Evolutionary conservation across 2,113 vertebrate species (phyloP).

Genomic region (Pagrus major): DNA sequence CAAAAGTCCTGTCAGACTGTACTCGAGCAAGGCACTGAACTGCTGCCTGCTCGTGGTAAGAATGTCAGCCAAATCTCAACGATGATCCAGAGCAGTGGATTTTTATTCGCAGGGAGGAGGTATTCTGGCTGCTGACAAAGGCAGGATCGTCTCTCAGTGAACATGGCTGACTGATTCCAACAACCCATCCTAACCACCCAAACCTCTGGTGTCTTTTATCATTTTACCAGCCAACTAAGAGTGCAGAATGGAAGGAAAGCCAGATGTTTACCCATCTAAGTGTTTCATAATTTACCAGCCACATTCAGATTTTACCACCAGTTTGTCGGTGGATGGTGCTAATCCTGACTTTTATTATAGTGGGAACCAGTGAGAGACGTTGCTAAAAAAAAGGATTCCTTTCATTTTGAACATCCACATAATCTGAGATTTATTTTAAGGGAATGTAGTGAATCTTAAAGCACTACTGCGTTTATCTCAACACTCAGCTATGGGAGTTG

Average conservation of each 20-base stretch:
- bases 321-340: conserved; percentile 24
- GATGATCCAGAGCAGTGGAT: conserved; percentile 7
- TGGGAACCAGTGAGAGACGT: background rate
- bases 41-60: conserved; percentile 11
- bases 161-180: background rate
- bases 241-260: background rate
- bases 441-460: background rate
- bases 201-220: background rate
- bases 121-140: conserved; percentile 22
- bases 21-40: conserved; percentile 13
- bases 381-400: background rate
- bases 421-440: background rate
- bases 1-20: conserved; percentile 24
- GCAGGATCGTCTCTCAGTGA: conserved; percentile 4
- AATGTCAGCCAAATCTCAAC: conserved; percentile 23
- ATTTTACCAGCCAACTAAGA: background rate
- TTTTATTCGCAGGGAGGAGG: background rate
- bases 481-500: background rate
- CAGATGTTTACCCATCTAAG: background rate
- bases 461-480: background rate
- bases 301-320: conserved; percentile 28
- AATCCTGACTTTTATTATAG: background rate
- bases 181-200: background rate
- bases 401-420: background rate
- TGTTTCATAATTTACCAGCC: conserved; percentile 25